A percentile compares a stretch with the other conserved stretches of the same genome.
phyloP scores from a whole-genome alignment of 2,888 invertebrate species.

The Macrostomum cliftonense region DNA sequence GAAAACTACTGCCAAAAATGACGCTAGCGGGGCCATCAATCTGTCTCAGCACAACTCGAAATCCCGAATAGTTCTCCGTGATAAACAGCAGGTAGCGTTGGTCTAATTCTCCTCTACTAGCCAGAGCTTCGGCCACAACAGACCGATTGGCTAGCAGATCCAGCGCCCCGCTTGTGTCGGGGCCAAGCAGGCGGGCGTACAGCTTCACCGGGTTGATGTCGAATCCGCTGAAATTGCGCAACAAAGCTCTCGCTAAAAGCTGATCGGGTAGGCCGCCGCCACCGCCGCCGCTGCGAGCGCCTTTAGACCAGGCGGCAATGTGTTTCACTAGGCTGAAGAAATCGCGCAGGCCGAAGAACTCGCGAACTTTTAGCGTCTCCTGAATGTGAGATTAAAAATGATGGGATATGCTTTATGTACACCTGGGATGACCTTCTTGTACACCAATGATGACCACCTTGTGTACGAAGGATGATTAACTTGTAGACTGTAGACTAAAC shows the following conservation, averaged over 20 bases:
- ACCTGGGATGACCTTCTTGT: too few species aligned
- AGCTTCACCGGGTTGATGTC: slow-evolving; percentile 6
- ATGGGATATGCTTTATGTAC: too few species aligned
- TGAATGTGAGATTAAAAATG: too few species aligned
- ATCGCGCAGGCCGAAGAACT: slow-evolving; percentile 30
- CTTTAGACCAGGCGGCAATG: slow-evolving; percentile 11
- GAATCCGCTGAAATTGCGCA: slow-evolving; percentile 15
- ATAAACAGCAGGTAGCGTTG: slow-evolving; percentile 27
- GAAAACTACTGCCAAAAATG: slow-evolving; percentile 3
- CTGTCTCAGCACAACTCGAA: slow-evolving; percentile 23
- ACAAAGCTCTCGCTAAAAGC: too few species aligned
- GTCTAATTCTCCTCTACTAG: slow-evolving; percentile 13
- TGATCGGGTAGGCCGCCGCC: slow-evolving; percentile 15
- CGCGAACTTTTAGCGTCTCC: slow-evolving; percentile 12
- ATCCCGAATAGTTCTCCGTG: slow-evolving; percentile 30
- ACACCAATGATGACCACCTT: too few species aligned
- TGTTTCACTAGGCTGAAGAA: slow-evolving; percentile 27
- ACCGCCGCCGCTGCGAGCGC: background rate
- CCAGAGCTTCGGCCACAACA: background rate
- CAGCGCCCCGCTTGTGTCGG: slow-evolving; percentile 10
- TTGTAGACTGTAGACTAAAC: too few species aligned
- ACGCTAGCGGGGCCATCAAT: background rate
- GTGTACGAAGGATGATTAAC: too few species aligned
- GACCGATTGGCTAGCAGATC: too few species aligned
- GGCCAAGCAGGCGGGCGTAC: slow-evolving; percentile 1